These are phyloP conservation scores for Leucopternis melanops DNA, from an alignment of 2,113 vertebrate species.

Conservation along the genomic window DNA sequence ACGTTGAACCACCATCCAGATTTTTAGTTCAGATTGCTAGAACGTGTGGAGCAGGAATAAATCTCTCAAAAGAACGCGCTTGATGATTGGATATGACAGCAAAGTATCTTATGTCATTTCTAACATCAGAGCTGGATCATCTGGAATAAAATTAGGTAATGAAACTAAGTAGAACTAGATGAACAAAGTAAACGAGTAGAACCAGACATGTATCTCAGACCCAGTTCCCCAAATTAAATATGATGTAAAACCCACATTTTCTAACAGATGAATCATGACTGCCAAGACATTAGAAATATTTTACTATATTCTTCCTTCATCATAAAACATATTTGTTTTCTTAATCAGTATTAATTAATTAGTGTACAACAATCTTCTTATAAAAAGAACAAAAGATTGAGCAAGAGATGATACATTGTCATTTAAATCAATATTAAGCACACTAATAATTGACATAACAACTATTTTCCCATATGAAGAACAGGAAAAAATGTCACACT, in stretches of 20 bases:
- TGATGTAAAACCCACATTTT: not conserved
- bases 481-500: not conserved
- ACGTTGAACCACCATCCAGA: not conserved
- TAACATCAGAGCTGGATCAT: not conserved
- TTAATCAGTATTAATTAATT: not conserved
- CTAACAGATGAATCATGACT: not conserved
- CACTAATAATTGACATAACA: not conserved
- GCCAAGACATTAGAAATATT: not conserved
- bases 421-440: not conserved
- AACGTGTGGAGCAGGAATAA: not conserved
- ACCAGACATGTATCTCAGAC: not conserved
- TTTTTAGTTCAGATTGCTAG: not conserved
- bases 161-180: not conserved
- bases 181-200: not conserved
- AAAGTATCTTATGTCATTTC: not conserved
- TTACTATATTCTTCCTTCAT: not conserved
- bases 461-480: not conserved
- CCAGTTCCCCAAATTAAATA: not conserved
- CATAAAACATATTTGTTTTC: not conserved
- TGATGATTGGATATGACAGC: not conserved
- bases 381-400: not conserved
- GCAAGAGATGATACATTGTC: not conserved
- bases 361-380: not conserved
- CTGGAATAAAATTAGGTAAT: not conserved
- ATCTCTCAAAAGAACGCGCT: not conserved